phyloP scores from a whole-genome alignment of 2,113 vertebrate genomes.

The Labrus mixtus region DNA sequence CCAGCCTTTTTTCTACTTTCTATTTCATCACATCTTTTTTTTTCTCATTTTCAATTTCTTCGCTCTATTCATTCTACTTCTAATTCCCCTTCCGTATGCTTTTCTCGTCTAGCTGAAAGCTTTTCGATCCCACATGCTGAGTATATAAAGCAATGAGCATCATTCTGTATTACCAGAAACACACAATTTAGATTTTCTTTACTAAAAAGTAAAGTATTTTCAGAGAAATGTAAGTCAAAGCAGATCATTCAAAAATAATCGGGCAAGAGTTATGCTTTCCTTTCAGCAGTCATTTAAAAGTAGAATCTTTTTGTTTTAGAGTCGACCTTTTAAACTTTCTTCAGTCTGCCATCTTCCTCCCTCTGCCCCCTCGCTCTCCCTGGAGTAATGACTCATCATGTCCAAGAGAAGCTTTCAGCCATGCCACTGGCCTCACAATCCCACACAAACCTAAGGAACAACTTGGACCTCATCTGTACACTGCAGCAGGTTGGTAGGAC shows the following conservation, averaged over 20 bases:
- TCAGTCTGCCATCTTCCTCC: background rate
- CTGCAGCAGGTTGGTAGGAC: slow-evolving; percentile 10
- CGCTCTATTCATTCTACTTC: slow-evolving; percentile 17
- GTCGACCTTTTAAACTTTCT: background rate
- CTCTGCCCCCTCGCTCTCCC: slow-evolving; percentile 17
- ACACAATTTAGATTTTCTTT: background rate
- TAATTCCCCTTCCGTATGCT: slow-evolving; percentile 2
- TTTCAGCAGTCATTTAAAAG: background rate
- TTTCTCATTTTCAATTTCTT: slow-evolving; percentile 27
- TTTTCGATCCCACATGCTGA: slow-evolving; percentile 12
- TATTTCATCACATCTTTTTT: slow-evolving; percentile 25
- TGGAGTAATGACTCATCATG: slow-evolving; percentile 62
- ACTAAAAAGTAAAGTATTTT: background rate
- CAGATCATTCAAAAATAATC: slow-evolving; percentile 9
- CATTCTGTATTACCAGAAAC: slow-evolving; percentile 1
- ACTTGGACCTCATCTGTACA: slow-evolving; percentile 24
- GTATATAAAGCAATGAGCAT: slow-evolving; percentile 16
- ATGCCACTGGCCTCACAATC: slow-evolving; percentile 24
- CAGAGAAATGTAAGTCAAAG: background rate
- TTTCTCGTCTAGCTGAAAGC: slow-evolving; percentile 14
- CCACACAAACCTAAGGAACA: slow-evolving; percentile 1
- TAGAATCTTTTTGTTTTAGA: slow-evolving; percentile 1
- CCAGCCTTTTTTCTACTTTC: slow-evolving; percentile 9
- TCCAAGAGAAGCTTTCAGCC: slow-evolving; percentile 43
- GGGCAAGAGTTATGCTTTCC: too few relatives aligned